A percentile compares a stretch with the other conserved stretches of the same genome.
Evolutionary conservation across 2,113 vertebrate species (phyloP).

Genomic region (Charina bottae): DNA sequence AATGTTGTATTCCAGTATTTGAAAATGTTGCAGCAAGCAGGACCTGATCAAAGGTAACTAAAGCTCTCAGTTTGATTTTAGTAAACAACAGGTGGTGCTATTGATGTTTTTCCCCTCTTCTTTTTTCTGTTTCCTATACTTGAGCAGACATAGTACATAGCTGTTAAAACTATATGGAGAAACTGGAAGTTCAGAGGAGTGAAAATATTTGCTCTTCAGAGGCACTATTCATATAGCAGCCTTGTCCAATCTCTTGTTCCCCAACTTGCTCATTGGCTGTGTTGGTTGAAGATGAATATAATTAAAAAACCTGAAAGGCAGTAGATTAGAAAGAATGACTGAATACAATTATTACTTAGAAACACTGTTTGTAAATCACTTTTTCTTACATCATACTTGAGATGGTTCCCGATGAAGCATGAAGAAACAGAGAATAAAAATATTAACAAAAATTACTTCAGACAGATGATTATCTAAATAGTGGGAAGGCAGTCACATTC

Average conservation of each 20-base stretch:
- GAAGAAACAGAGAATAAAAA: neutral
- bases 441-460: neutral
- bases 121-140: neutral
- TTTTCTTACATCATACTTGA: neutral
- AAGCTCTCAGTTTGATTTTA: neutral
- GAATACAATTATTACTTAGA: neutral
- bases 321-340: neutral
- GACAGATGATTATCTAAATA: neutral
- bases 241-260: neutral
- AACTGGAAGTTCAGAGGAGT: neutral
- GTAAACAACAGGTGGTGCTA: neutral
- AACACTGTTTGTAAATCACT: neutral
- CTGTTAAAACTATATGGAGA: neutral
- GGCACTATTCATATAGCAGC: neutral
- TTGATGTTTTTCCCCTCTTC: neutral
- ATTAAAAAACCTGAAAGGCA: neutral
- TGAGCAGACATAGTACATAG: neutral
- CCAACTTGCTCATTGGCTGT: neutral
- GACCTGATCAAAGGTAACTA: constrained; percentile 88
- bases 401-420: neutral
- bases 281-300: neutral
- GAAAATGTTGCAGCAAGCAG: constrained; percentile 92
- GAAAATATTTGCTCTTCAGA: neutral
- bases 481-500: neutral
- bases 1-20: constrained; percentile 94